A percentile compares a stretch with the other conserved stretches of the same genome.
These are phyloP conservation scores for Aricia artaxerxes DNA, from an alignment of 2,888 invertebrate genomes.

Conservation along the genomic window DNA sequence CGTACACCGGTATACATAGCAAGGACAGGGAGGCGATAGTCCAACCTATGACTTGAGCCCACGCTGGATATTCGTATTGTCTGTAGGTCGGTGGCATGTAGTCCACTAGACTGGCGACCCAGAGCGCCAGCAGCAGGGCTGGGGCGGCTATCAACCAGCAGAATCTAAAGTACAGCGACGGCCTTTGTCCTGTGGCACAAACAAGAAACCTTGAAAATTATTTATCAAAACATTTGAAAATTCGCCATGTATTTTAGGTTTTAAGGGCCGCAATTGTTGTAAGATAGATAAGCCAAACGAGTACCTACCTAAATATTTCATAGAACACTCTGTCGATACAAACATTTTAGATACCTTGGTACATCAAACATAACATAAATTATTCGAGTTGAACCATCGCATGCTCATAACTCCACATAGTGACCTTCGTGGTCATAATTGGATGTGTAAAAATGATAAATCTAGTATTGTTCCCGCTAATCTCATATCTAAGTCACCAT, in stretches of 20 bases:
- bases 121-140: conserved; percentile 89
- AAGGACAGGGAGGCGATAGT: conserved; percentile 90
- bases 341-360: too few relatives aligned
- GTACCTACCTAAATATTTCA: neutral
- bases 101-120: conserved; percentile 93
- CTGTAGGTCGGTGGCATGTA: conserved; percentile 92
- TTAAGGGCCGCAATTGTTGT: too few relatives aligned
- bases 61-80: conserved; percentile 89
- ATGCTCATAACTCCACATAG: neutral
- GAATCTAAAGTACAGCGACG: conserved; percentile 89
- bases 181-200: conserved; percentile 72
- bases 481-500: conserved; percentile 14
- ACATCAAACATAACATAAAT: neutral
- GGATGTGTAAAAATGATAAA: conserved; percentile 20
- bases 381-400: neutral
- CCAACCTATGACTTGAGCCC: conserved; percentile 95
- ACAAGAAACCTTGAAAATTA: neutral
- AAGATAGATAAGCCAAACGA: too few relatives aligned
- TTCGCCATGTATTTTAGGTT: too few relatives aligned
- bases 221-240: neutral
- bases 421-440: conserved; percentile 16
- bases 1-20: conserved; percentile 91
- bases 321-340: neutral
- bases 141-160: conserved; percentile 93
- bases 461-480: conserved; percentile 25